A percentile compares a stretch with the other conserved stretches of the same genome.
phyloP scores from a whole-genome alignment of 2,888 invertebrate genomes.

The Dryocosmus kuriphilus region DNA sequence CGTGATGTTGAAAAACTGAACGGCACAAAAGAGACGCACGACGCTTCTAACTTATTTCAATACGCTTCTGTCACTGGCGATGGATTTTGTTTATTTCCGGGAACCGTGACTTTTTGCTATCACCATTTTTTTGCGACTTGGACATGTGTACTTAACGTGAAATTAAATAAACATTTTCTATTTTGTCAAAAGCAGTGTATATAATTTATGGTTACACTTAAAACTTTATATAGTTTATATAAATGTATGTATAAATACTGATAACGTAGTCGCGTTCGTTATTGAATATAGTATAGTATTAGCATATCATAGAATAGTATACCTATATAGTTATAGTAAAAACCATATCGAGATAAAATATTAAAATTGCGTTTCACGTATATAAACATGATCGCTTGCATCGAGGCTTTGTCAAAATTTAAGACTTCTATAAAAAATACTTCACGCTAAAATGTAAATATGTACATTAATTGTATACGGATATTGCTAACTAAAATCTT shows the following conservation, averaged over 20 bases:
- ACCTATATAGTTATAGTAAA: conserved; percentile 6
- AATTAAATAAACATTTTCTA: conserved; percentile 25
- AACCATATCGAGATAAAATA: conserved; percentile 30
- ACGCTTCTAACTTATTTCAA: conserved; percentile 22
- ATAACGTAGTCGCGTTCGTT: conserved; percentile 40
- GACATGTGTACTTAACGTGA: conserved; percentile 7
- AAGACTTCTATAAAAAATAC: conserved; percentile 22
- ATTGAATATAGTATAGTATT: conserved; percentile 24
- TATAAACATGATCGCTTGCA: conserved; percentile 7
- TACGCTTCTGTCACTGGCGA: conserved; percentile 21
- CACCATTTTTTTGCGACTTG: conserved; percentile 6
- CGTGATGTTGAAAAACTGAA: conserved; percentile 7
- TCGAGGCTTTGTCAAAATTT: conserved; percentile 5
- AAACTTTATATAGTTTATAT: conserved; percentile 35
- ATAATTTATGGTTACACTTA: conserved; percentile 28
- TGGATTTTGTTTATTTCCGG: not conserved
- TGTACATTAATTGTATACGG: conserved; percentile 44
- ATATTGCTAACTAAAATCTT: conserved; percentile 57
- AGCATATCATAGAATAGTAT: conserved; percentile 13
- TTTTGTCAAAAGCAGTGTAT: conserved; percentile 37
- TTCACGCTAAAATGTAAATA: conserved; percentile 45
- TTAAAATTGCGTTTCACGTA: conserved; percentile 13
- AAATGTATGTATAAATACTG: conserved; percentile 44
- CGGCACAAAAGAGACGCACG: conserved; percentile 15
- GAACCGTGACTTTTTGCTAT: conserved; percentile 10